Conservation (phyloP, 2,888 invertebrate species). For the Tiliacea aurago region DNA sequence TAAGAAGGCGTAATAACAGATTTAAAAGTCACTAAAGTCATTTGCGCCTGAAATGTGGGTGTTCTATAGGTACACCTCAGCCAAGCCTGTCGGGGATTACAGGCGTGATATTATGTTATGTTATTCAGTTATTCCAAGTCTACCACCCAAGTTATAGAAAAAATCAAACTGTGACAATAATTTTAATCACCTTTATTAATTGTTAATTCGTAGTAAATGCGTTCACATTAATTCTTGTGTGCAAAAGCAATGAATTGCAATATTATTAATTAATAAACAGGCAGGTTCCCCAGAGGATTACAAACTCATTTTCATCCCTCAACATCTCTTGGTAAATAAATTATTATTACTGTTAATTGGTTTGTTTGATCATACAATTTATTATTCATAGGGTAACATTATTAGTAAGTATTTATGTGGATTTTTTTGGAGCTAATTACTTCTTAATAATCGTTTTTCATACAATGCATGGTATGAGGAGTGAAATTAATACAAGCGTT, state of each 20-base stretch:
- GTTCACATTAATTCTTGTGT: conserved; percentile 2
- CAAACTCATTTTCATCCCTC: conserved; percentile 59
- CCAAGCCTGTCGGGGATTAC: too few species aligned
- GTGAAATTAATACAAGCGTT: too few species aligned
- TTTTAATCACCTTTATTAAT: not conserved
- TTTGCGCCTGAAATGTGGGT: too few species aligned
- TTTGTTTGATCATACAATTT: conserved; percentile 33
- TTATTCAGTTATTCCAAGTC: not conserved
- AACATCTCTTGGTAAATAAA: conserved; percentile 56
- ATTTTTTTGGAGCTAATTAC: too few species aligned
- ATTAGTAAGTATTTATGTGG: not conserved
- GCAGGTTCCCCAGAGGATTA: conserved; percentile 28
- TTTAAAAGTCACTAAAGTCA: too few species aligned
- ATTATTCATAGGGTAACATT: conserved; percentile 24
- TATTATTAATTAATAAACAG: conserved; percentile 28
- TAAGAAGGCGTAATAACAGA: too few species aligned
- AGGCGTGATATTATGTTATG: too few species aligned
- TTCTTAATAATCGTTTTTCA: too few species aligned
- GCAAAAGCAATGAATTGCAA: conserved; percentile 21
- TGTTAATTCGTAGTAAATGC: not conserved
- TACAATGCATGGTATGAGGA: too few species aligned
- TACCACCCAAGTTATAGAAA: not conserved
- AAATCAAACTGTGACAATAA: not conserved
- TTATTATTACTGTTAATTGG: conserved; percentile 48
- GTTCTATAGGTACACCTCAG: too few species aligned